A percentile compares a stretch with the other conserved stretches of the same genome.
phyloP scores from a whole-genome alignment of 2,113 vertebrate genomes.

The Todiramphus chloris region DNA sequence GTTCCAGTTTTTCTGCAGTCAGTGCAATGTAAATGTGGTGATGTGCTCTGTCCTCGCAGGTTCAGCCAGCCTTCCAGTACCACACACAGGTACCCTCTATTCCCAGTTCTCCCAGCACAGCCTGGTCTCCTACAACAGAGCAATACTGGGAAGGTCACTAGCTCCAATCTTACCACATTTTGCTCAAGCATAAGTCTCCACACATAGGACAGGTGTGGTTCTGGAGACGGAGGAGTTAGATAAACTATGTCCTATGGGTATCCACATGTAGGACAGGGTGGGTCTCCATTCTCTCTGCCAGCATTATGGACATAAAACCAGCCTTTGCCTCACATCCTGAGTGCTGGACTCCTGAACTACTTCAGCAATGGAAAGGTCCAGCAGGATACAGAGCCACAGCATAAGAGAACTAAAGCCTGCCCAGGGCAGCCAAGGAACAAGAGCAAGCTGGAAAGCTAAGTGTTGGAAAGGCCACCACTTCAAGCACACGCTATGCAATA shows the following conservation, averaged over 20 bases:
- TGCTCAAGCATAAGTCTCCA: neutral
- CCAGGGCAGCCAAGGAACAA: neutral
- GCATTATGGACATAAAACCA: neutral
- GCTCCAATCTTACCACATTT: neutral
- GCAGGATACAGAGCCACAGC: neutral
- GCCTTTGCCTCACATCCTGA: neutral
- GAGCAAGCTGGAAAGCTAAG: neutral
- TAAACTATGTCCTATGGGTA: neutral
- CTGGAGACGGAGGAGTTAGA: neutral
- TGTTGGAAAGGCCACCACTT: neutral
- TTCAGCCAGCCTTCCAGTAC: neutral
- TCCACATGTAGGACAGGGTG: fast-evolving
- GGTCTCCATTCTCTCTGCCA: neutral
- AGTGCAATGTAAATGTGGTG: neutral
- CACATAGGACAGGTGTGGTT: neutral
- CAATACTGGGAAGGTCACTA: neutral
- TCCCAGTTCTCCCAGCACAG: neutral
- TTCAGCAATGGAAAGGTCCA: neutral
- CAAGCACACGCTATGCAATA: neutral
- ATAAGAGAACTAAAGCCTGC: neutral
- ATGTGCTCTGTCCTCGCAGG: neutral
- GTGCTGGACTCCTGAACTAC: neutral
- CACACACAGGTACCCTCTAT: neutral
- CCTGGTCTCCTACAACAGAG: neutral
- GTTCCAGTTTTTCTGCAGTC: neutral